A percentile compares a stretch with the other conserved stretches of the same genome.
These are phyloP conservation scores for Gerris lacustris DNA, from an alignment of 2,888 invertebrate genomes.

Conservation along the genomic window DNA sequence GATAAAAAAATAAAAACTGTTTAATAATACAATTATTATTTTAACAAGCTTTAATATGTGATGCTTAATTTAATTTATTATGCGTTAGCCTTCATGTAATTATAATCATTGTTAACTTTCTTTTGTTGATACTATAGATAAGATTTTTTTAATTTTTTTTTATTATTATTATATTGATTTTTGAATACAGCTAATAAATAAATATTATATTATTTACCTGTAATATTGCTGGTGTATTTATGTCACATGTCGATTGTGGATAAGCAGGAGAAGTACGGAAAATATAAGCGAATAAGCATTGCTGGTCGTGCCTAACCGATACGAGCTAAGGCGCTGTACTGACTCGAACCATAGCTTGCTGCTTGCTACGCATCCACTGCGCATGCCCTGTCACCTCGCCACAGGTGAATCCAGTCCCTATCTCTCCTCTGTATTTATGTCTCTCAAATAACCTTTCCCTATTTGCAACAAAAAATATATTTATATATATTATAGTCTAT, in stretches of 20 bases:
- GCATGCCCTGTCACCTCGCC: background rate
- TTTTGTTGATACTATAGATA: too few relatives aligned
- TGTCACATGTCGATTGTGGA: background rate
- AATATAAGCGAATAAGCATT: background rate
- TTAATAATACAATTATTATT: too few relatives aligned
- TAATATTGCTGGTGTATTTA: background rate
- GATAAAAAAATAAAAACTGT: too few relatives aligned
- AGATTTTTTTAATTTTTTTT: too few relatives aligned
- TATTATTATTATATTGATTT: too few relatives aligned
- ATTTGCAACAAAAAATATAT: too few relatives aligned
- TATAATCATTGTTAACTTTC: too few relatives aligned
- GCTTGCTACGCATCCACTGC: background rate
- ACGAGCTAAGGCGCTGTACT: background rate
- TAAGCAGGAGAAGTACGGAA: background rate
- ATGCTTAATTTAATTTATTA: too few relatives aligned
- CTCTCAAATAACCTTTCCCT: background rate
- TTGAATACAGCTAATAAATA: background rate
- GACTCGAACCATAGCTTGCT: background rate
- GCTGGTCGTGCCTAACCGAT: background rate
- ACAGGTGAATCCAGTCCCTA: background rate
- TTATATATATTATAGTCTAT: too few relatives aligned
- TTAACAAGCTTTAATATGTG: too few relatives aligned
- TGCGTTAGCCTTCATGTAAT: too few relatives aligned
- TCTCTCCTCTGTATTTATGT: background rate
- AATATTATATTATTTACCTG: background rate